Conservation (phyloP, 1,140 invertebrate genomes). For the Vollenhovia emeryi region DNA sequence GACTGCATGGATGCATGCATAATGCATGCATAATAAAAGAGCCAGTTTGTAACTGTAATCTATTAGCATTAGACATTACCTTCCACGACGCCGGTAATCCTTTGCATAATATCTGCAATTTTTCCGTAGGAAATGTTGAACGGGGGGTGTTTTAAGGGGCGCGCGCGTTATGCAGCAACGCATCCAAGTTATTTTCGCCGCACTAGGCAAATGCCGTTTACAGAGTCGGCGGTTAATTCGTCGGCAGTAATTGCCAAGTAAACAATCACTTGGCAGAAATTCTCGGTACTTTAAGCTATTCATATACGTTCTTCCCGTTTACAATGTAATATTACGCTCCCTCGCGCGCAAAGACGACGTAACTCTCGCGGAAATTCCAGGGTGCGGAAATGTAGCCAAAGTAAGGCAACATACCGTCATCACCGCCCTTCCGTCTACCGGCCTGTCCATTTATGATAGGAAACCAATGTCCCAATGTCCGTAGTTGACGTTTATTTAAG, state of each 20-base stretch:
- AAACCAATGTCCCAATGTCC: background rate
- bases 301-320: background rate
- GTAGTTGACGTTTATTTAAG: constrained; percentile 15
- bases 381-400: constrained; percentile 36
- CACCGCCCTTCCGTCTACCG: background rate
- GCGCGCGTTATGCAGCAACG: background rate
- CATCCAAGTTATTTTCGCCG: background rate
- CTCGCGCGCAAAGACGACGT: background rate
- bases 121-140: background rate
- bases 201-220: background rate
- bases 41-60: constrained; percentile 5
- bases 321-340: constrained; percentile 15
- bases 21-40: constrained; percentile 30
- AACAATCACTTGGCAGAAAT: background rate
- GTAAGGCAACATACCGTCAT: constrained; percentile 24
- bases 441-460: background rate
- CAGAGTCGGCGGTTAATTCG: background rate
- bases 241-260: background rate
- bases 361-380: constrained; percentile 13
- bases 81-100: background rate
- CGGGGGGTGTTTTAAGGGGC: background rate
- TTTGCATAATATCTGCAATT: background rate
- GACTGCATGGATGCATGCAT: constrained; percentile 1
- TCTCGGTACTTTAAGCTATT: background rate
- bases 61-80: background rate